Conservation (phyloP, 1,140 invertebrate genomes). For the Bombus affinis region DNA sequence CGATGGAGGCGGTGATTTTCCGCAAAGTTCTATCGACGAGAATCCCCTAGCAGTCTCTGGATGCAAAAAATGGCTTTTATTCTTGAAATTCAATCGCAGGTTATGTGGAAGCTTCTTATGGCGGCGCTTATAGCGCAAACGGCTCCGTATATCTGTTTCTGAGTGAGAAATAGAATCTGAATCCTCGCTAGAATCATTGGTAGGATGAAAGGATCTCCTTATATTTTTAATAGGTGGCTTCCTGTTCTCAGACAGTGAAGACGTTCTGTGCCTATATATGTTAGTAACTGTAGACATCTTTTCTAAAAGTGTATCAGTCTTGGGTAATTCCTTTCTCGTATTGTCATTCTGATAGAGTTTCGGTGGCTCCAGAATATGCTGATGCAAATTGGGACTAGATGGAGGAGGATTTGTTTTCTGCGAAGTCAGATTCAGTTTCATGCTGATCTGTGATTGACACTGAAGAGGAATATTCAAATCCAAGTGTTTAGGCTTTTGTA, state of each 20-base stretch:
- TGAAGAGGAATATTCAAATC: slow-evolving; percentile 72
- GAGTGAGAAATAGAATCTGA: slow-evolving; percentile 80
- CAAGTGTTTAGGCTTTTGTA: slow-evolving; percentile 72
- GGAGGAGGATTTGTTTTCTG: slow-evolving; percentile 53
- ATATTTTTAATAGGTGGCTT: slow-evolving; percentile 74
- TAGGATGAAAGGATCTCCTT: slow-evolving; percentile 77
- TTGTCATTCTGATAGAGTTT: slow-evolving; percentile 78
- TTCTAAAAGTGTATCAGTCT: slow-evolving; percentile 63
- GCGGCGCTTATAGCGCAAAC: slow-evolving; percentile 73
- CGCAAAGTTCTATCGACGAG: slow-evolving; percentile 73
- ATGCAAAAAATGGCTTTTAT: slow-evolving; percentile 71
- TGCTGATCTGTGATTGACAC: slow-evolving; percentile 50
- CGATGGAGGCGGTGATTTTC: slow-evolving; percentile 80
- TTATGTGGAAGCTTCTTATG: slow-evolving; percentile 75
- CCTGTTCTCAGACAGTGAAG: slow-evolving; percentile 76
- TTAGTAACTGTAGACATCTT: slow-evolving; percentile 59
- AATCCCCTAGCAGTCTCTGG: slow-evolving; percentile 73
- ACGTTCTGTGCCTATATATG: slow-evolving; percentile 77
- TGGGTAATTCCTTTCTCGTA: slow-evolving; percentile 55
- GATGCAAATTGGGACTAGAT: slow-evolving; percentile 68
- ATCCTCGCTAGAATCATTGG: slow-evolving; percentile 79
- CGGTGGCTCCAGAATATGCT: slow-evolving; percentile 77
- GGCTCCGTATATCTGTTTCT: slow-evolving; percentile 78
- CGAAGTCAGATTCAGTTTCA: slow-evolving; percentile 52
- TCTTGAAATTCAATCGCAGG: slow-evolving; percentile 76